These are phyloP conservation scores for Falco punctatus DNA, from an alignment of 2,113 vertebrate species.

Conservation along the genomic window DNA sequence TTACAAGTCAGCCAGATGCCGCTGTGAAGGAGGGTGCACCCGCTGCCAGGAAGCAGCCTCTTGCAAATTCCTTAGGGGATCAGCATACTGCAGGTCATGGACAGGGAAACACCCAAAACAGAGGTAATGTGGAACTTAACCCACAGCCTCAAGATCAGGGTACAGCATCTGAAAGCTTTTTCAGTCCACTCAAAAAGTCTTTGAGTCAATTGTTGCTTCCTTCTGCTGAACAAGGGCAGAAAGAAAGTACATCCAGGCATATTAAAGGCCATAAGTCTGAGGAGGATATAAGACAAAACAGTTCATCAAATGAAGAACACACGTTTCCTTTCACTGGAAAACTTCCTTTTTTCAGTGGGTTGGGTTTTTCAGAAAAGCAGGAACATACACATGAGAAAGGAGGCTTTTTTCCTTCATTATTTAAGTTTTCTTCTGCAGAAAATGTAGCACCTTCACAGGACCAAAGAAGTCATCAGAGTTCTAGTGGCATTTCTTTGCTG, in stretches of 20 bases:
- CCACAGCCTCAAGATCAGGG: background rate
- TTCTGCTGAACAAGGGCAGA: constrained; percentile 50
- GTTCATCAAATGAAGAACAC: constrained; percentile 48
- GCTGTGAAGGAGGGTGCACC: background rate
- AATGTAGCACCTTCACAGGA: constrained; percentile 54
- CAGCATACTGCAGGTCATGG: background rate
- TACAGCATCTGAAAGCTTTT: constrained; percentile 70
- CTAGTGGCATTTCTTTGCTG: background rate
- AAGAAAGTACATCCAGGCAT: constrained; percentile 52
- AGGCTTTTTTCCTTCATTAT: constrained; percentile 75
- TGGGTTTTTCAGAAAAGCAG: constrained; percentile 71
- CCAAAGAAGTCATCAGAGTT: background rate
- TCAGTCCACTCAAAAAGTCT: constrained; percentile 88
- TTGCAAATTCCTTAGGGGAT: background rate
- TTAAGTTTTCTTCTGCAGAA: constrained; percentile 81
- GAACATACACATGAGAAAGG: constrained; percentile 55
- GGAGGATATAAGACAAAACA: constrained; percentile 65
- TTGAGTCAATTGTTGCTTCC: constrained; percentile 84
- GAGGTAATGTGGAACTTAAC: background rate
- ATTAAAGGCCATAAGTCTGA: constrained; percentile 71
- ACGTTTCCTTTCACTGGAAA: constrained; percentile 75
- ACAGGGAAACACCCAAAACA: background rate
- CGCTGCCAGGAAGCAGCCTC: background rate
- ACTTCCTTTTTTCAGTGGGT: constrained; percentile 71
- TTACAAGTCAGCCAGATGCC: constrained; percentile 7